Base-by-base conservation (phyloP, 1,140 invertebrate genomes). In the Geopemphigus sp. region DNA sequence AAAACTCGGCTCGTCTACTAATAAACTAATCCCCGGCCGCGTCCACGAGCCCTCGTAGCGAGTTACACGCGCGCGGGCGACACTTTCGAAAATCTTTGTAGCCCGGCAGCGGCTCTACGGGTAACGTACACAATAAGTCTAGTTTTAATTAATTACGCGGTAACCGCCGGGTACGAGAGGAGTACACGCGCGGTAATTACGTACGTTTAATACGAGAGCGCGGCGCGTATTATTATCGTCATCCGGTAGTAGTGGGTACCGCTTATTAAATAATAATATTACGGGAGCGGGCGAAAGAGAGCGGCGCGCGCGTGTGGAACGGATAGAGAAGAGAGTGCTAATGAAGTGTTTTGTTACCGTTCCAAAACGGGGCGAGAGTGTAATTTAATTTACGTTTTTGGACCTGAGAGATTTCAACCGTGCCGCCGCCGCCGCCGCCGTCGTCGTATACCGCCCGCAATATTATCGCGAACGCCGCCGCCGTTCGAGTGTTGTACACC, bases 71-170 rank as follows among this genome's bases (percentile, higher is more conserved):
- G 32, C 3, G 3, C 32, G 3, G 32, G 3, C 54, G n/a, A 45
- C 32, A 24, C 22, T 45, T 74, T 74, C 54, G 15, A 45, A 74
- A 45, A 45, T 3, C 19, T 39, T 57, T 15, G 32, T 3, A 22
- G 17, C 5, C 72, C 26, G 19, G 17, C 11, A 11, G 1, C 12
- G n/a, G 11, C 8, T 66, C 39, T 22, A 66, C 10, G 11, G 5
- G 39, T 45, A 45, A 45, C 11, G 39, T 11, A n/a, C 11, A 11
- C 39, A 45, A 45, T 45, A 12, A 1, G 47, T 12, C 8, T 47
- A 57, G 32, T 76, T 76, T 76, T 76, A 76, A 76, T 76, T 61
- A 76, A 76, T 76, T 47, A 63, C 26, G 59, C 56, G 73, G 54
- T 24, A 76, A 76, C 73, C n/a, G 29, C 73, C 45, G 73, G 73